Percentiles rank a stretch among this genome's conserved stretches.
phyloP scores from a whole-genome alignment of 2,797 vertebrate genomes.

The Sebastes hubbsi region DNA sequence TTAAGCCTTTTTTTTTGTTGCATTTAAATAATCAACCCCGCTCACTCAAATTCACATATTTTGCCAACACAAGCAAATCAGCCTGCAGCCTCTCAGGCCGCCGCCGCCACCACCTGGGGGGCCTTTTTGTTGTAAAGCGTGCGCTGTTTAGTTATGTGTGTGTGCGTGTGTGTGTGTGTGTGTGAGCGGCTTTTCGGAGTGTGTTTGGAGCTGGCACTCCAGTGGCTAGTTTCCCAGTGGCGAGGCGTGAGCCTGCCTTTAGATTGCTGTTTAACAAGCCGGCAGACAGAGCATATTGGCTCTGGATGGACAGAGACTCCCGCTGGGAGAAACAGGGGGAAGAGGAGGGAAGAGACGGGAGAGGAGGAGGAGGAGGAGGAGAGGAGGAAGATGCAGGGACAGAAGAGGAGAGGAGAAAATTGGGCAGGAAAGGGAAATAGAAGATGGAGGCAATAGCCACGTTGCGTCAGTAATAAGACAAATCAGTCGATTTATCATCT shows the following conservation, averaged over 20 bases:
- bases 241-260: slow-evolving; percentile 81
- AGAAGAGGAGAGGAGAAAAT: background rate
- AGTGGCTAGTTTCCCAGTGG: slow-evolving; percentile 75
- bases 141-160: background rate
- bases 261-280: slow-evolving; percentile 83
- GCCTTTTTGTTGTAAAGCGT: slow-evolving; percentile 23
- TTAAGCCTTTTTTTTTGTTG: slow-evolving; percentile 3
- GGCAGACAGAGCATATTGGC: slow-evolving; percentile 79
- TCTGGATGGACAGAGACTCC: slow-evolving; percentile 70
- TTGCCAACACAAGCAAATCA: slow-evolving; percentile 44
- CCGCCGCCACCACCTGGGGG: slow-evolving; percentile 14
- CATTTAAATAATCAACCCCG: slow-evolving; percentile 30
- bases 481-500: background rate
- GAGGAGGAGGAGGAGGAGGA: background rate
- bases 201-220: slow-evolving; percentile 68
- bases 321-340: slow-evolving; percentile 53
- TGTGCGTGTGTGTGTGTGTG: background rate
- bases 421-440: background rate
- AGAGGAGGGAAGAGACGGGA: background rate
- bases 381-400: background rate
- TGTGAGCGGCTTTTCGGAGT: slow-evolving; percentile 28
- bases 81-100: background rate
- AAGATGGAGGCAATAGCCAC: background rate
- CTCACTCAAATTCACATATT: slow-evolving; percentile 35
- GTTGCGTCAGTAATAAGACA: background rate